Evolutionary conservation across 2,888 invertebrate species (phyloP).

Genomic region (Anoncus sp.): DNA sequence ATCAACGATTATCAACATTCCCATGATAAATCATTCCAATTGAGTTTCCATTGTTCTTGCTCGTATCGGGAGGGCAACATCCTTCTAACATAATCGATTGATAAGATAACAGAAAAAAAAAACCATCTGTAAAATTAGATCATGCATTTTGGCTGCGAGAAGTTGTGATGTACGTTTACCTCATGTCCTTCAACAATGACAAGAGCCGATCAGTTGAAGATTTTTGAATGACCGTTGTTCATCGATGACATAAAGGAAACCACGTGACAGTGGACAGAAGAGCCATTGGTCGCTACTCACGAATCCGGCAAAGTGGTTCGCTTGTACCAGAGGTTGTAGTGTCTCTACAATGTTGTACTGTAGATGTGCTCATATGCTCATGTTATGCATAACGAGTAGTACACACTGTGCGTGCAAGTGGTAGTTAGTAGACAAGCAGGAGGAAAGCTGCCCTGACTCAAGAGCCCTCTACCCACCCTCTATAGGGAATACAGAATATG

Average conservation of each 20-base stretch:
- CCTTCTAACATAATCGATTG: not conserved
- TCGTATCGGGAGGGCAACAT: not conserved
- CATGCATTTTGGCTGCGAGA: not conserved
- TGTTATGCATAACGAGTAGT: not conserved
- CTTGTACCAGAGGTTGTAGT: not conserved
- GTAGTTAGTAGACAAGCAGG: not conserved
- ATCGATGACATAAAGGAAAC: not conserved
- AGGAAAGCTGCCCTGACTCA: not conserved
- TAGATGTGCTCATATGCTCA: not conserved
- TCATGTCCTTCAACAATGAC: not conserved
- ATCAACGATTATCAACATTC: not conserved
- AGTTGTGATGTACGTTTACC: not conserved
- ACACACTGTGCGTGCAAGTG: not conserved
- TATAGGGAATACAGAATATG: constrained; percentile 3
- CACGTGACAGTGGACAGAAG: not conserved
- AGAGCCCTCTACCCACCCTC: not conserved
- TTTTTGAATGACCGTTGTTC: not conserved
- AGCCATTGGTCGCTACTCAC: not conserved
- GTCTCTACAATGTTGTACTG: not conserved
- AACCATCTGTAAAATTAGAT: not conserved
- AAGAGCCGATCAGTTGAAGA: not conserved
- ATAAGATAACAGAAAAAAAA: not conserved
- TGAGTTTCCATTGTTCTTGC: not conserved
- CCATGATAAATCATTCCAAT: not conserved
- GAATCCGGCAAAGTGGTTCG: not conserved